Percentiles rank a stretch among this genome's conserved stretches.
These are phyloP conservation scores for Danaus chrysippus DNA, from an alignment of 2,888 invertebrate species.

Conservation along the genomic window DNA sequence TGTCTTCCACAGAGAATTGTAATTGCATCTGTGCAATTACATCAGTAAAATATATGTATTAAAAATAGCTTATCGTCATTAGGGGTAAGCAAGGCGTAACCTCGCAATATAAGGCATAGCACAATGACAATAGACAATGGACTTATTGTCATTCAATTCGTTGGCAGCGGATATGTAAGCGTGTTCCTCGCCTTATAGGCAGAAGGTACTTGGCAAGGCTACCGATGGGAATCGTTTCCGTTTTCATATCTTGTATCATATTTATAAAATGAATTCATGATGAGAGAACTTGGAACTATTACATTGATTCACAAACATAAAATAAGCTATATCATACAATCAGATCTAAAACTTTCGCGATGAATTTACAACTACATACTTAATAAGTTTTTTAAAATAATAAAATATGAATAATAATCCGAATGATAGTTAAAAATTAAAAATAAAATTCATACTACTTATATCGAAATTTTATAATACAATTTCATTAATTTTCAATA, in stretches of 20 bases:
- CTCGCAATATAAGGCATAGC: conserved; percentile 11
- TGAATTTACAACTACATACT: too few species aligned
- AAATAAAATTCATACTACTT: too few species aligned
- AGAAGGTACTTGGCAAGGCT: conserved; percentile 19
- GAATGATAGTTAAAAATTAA: too few species aligned
- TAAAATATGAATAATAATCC: too few species aligned
- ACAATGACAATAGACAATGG: conserved; percentile 56
- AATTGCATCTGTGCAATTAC: not conserved
- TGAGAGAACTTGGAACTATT: not conserved
- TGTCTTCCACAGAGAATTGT: not conserved
- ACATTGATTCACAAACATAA: not conserved
- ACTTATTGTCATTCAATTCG: conserved; percentile 63
- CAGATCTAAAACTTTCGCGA: too few species aligned
- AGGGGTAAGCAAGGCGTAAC: conserved; percentile 10
- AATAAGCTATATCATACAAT: not conserved
- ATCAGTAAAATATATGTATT: conserved; percentile 1
- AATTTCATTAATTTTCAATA: too few species aligned
- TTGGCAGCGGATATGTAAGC: conserved; percentile 57
- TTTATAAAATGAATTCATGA: not conserved
- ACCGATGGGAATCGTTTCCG: conserved; percentile 24
- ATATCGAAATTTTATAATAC: too few species aligned
- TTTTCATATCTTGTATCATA: conserved; percentile 7
- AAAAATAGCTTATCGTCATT: not conserved
- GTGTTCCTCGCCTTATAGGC: conserved; percentile 29
- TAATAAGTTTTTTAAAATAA: too few species aligned